A percentile compares a stretch with the other conserved stretches of the same genome.
These are phyloP conservation scores for Acleris sparsana DNA, from an alignment of 2,888 invertebrate species.

Conservation along the genomic window DNA sequence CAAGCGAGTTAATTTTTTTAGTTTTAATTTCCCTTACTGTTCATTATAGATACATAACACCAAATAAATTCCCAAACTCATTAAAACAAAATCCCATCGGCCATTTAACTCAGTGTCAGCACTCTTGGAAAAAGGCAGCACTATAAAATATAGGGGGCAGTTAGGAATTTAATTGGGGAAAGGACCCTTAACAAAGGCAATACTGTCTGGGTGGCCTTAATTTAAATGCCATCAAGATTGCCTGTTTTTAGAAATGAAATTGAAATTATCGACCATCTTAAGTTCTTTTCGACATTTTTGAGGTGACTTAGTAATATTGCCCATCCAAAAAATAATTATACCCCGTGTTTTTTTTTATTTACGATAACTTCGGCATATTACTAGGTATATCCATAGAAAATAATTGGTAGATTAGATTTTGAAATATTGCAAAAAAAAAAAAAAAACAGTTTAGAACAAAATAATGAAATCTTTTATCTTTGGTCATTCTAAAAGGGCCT, in stretches of 20 bases:
- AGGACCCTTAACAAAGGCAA: constrained; percentile 16
- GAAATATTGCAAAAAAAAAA: no score
- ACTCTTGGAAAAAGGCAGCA: background rate
- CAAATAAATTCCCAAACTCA: background rate
- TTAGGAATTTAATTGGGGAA: constrained; percentile 22
- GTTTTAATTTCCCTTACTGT: background rate
- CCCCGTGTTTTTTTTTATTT: no score
- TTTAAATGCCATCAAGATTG: constrained; percentile 20
- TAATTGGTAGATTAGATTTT: no score
- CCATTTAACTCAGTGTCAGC: background rate
- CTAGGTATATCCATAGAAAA: no score
- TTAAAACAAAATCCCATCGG: constrained; percentile 14
- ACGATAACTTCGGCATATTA: no score
- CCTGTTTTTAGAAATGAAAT: background rate
- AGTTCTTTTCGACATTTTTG: no score
- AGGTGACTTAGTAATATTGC: no score
- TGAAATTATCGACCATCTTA: no score
- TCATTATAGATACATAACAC: background rate
- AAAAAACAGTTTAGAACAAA: no score
- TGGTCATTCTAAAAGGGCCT: no score
- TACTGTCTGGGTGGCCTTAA: constrained; percentile 7
- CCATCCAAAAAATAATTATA: no score
- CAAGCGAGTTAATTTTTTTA: background rate
- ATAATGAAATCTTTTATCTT: no score
- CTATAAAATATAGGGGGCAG: constrained; percentile 16